A percentile compares a stretch with the other conserved stretches of the same genome.
Evolutionary conservation across 2,888 invertebrate genomes (phyloP).

Genomic region (Chromoteleia sp.): DNA sequence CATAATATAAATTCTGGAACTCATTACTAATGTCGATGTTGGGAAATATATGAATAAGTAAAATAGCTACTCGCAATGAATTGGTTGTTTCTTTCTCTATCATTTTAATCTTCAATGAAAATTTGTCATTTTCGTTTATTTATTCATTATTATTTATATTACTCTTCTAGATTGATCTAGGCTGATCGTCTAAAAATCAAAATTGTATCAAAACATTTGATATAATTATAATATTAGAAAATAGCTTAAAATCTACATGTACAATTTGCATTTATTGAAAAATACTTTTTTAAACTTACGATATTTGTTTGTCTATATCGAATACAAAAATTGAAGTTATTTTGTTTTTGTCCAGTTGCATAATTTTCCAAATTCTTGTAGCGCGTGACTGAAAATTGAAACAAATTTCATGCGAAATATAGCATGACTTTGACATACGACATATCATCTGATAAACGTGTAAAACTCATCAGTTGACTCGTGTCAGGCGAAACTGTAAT

Average conservation of each 20-base stretch:
- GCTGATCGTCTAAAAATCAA: too few relatives aligned
- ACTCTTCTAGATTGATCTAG: too few relatives aligned
- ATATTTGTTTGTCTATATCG: too few relatives aligned
- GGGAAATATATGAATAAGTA: conserved; percentile 5
- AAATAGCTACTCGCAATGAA: conserved; percentile 24
- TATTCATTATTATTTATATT: too few relatives aligned
- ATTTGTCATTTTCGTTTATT: too few relatives aligned
- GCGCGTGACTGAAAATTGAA: neutral
- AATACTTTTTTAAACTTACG: too few relatives aligned
- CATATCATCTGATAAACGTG: conserved; percentile 1
- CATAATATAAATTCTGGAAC: conserved; percentile 26
- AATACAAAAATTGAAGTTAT: neutral
- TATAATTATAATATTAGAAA: too few relatives aligned
- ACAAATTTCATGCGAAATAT: conserved; percentile 3
- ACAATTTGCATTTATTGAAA: too few relatives aligned
- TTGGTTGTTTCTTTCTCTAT: neutral
- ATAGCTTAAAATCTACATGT: too few relatives aligned
- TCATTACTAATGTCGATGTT: conserved; percentile 19
- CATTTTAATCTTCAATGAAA: neutral
- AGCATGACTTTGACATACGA: conserved; percentile 7
- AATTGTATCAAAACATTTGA: too few relatives aligned
- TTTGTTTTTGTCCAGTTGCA: too few relatives aligned
- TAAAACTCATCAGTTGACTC: conserved; percentile 1
- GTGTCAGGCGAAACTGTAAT: conserved; percentile 9
- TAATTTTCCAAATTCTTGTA: neutral